These are phyloP conservation scores for Thamnophis elegans DNA, from an alignment of 2,797 vertebrate genomes.

Conservation along the genomic window DNA sequence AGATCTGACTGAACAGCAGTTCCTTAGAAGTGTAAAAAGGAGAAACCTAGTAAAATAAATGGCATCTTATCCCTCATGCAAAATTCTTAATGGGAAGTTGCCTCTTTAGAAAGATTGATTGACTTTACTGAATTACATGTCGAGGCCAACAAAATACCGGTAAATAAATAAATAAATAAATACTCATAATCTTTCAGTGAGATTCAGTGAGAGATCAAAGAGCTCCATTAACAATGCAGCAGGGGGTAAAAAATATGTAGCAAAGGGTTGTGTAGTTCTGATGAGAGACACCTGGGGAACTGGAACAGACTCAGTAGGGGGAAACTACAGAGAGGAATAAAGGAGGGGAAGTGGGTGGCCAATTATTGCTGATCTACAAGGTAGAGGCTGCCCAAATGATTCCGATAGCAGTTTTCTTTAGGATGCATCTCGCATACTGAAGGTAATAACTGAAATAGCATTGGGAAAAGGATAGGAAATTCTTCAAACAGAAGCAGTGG, in stretches of 20 bases:
- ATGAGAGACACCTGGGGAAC: slow-evolving; percentile 49
- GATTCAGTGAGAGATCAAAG: slow-evolving; percentile 57
- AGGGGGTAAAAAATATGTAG: slow-evolving; percentile 47
- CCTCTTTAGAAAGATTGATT: slow-evolving; percentile 50
- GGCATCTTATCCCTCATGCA: background rate
- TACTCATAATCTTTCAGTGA: slow-evolving; percentile 41
- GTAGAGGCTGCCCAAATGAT: slow-evolving; percentile 61
- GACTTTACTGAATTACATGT: slow-evolving; percentile 48
- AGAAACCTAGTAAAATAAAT: slow-evolving; percentile 22
- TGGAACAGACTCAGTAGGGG: slow-evolving; percentile 47
- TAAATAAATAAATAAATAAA: slow-evolving; percentile 30
- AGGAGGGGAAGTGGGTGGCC: slow-evolving; percentile 37
- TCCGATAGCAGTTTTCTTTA: slow-evolving; percentile 58
- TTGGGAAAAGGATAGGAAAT: slow-evolving; percentile 36
- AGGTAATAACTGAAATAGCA: slow-evolving; percentile 55
- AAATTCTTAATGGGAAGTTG: slow-evolving; percentile 29
- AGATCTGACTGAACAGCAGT: slow-evolving; percentile 21
- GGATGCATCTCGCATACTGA: slow-evolving; percentile 52
- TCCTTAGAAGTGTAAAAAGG: slow-evolving; percentile 13
- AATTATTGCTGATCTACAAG: slow-evolving; percentile 61
- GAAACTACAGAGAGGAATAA: slow-evolving; percentile 47
- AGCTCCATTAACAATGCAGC: slow-evolving; percentile 55
- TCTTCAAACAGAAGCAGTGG: background rate
- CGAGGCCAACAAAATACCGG: slow-evolving; percentile 38
- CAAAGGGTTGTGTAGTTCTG: slow-evolving; percentile 54